Conservation (phyloP, 2,888 invertebrate genomes). For the Heteropelma amictum region DNA sequence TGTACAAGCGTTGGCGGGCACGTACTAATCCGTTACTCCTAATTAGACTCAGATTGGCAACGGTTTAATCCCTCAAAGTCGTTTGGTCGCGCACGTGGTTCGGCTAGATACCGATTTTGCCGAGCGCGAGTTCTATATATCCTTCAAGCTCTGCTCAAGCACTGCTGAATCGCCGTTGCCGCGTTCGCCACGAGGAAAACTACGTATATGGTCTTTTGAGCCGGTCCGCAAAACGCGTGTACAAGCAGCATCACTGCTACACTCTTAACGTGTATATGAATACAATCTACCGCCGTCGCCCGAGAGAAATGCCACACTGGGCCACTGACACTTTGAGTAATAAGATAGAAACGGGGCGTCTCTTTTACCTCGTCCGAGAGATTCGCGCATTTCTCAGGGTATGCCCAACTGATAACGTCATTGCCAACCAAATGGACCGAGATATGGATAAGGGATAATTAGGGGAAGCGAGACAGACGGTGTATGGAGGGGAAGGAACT, state of each 20-base stretch:
- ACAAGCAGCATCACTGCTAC: slow-evolving; percentile 16
- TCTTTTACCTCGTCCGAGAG: slow-evolving; percentile 63
- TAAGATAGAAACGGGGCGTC: slow-evolving; percentile 70
- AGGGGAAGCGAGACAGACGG: slow-evolving; percentile 73
- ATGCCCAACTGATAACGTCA: slow-evolving; percentile 75
- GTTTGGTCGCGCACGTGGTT: slow-evolving; percentile 47
- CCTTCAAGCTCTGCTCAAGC: slow-evolving; percentile 15
- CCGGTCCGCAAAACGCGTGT: slow-evolving; percentile 5
- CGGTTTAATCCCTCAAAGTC: slow-evolving; percentile 77
- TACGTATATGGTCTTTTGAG: slow-evolving; percentile 19
- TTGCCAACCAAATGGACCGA: slow-evolving; percentile 76
- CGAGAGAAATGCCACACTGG: background rate
- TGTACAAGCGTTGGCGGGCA: slow-evolving; percentile 56
- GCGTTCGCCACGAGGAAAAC: slow-evolving; percentile 28
- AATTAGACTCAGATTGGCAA: slow-evolving; percentile 77
- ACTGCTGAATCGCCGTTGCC: slow-evolving; percentile 9
- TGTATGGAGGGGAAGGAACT: slow-evolving; percentile 31
- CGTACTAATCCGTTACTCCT: slow-evolving; percentile 76
- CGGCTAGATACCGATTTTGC: slow-evolving; percentile 45
- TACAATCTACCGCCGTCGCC: background rate
- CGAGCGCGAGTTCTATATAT: slow-evolving; percentile 28
- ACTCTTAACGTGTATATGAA: background rate
- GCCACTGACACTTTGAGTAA: slow-evolving; percentile 70
- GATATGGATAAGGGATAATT: slow-evolving; percentile 78
- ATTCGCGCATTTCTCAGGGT: slow-evolving; percentile 56